Evolutionary conservation across 2,113 vertebrate species (phyloP), one percentile per base, ranked within the genome.

Genomic region (Lucifuga dentata): DNA sequence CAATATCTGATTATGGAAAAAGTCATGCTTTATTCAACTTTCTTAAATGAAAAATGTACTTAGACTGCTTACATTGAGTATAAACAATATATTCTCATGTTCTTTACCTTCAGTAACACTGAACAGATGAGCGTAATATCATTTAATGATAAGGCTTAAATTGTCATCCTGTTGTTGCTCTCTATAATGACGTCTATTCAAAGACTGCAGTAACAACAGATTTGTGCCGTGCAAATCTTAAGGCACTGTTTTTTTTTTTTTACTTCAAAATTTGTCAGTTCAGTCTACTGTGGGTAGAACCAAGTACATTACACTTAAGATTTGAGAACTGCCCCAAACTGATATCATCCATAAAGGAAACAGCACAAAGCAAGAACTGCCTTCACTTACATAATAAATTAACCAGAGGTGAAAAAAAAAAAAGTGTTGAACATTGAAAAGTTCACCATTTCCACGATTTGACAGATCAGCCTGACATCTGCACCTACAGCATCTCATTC

Each of bases 1-100:
- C 29, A 38, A 51, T 49, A 16, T 50, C 8, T 29, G 36, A 68
- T 81, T 76, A 75, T 83, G 73, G 71, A 83, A 82, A 88, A 89
- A 75, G 51, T 77, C 87, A 90, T 89, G 87, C 89, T 89, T 89
- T 90, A 89, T 90, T 89, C 76, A 78, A 77, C 83, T 81, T 78
- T 76, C 73, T 73, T 65, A 69, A 86, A 84, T 83, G 72, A 87
- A 83, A 80, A 84, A 73, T 82, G 88, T 84, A 81, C 70, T 81
- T 68, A 70, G 53, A 73, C 80, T 90, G 82, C 82, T 81, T 80
- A 87, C 80, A 90, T 40, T 39, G 79, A 81, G 76, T 76, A 78
- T 85, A 55, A 78, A 85, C 84, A 89, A 75, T 78, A 81, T 73
- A 64, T 68, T 83, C 57, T 71, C 68, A 76, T 73, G 73, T 84